These are phyloP conservation scores for Galaxea fascicularis DNA, from an alignment of 92 coral and sea anemone genomes.

Conservation along the genomic window DNA sequence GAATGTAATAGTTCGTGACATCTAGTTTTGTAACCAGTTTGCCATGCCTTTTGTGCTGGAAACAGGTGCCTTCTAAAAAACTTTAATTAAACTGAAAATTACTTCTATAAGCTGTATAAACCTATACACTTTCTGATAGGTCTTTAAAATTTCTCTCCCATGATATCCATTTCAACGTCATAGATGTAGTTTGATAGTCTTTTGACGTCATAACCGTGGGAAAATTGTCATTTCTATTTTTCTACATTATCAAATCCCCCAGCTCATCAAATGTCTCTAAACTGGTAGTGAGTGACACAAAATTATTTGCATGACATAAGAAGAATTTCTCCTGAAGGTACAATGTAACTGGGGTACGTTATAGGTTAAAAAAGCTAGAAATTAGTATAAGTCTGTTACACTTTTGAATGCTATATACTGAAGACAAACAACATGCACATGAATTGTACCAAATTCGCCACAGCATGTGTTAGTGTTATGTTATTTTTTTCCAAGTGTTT, in stretches of 20 bases:
- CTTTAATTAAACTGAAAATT: too few species aligned
- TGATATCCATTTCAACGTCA: background rate
- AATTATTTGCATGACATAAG: slow-evolving; percentile 21
- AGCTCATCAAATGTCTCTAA: slow-evolving; percentile 22
- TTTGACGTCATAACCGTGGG: slow-evolving; percentile 7
- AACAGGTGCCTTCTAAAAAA: too few species aligned
- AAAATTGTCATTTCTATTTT: slow-evolving; percentile 14
- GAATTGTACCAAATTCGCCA: slow-evolving; percentile 22
- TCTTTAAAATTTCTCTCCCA: slow-evolving; percentile 18
- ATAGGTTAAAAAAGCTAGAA: background rate
- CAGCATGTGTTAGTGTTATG: slow-evolving; percentile 32
- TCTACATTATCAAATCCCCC: slow-evolving; percentile 17
- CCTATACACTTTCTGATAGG: slow-evolving; percentile 30
- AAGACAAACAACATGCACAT: slow-evolving; percentile 25
- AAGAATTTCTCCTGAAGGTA: slow-evolving; percentile 18
- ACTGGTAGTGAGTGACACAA: slow-evolving; percentile 27
- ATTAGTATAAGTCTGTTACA: slow-evolving; percentile 13
- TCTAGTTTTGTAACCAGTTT: too few species aligned
- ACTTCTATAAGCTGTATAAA: slow-evolving; percentile 7
- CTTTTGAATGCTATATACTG: slow-evolving; percentile 19
- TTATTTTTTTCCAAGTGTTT: slow-evolving; percentile 12
- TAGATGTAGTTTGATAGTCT: slow-evolving; percentile 9
- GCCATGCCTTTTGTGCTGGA: too few species aligned
- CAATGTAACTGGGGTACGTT: slow-evolving; percentile 11
- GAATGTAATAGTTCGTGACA: too few species aligned